Base-by-base conservation (phyloP, 1,140 invertebrate genomes). In the Papilio glaucus region DNA sequence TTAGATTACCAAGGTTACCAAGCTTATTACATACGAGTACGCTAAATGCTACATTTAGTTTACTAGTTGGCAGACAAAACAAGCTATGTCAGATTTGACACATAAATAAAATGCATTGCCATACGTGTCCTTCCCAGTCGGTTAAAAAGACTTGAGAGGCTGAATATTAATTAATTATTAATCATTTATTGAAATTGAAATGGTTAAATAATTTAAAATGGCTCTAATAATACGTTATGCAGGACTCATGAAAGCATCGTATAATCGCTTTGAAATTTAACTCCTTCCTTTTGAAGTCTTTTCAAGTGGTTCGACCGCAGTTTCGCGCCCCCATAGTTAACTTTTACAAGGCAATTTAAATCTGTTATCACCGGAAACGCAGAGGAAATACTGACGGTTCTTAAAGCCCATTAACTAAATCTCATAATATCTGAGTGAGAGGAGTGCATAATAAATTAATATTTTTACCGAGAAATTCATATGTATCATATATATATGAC, bases 241-340 rank as follows among this genome's bases (percentile, higher is more conserved):
- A 37, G 33, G 37, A 65, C 29, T 18, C 62, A 39, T 65, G 62
- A 65, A 65, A 65, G 62, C 37, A 39, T 1, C 24, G 29, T 37
- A 15, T 10, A 62, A 8, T 65, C 15, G 13, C 61, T 65, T 65
- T 65, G 62, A 39, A 65, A 65, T 18, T 65, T 24, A 24, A 65
- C 18, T 65, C 62, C 62, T 12, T 37, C 61, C 61, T 38, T 65
- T 65, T 65, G 37, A 65, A 38, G 37, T 65, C 37, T 65, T 65
- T 39, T 65, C 29, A 39, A 65, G 37, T 65, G 62, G 62, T 41
- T 39, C n/a, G n/a, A 65, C 62, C 62, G 37, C 37, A 65, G 15
- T 65, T 65, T 65, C 29, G 37, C n/a, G 37, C 62, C 37, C 29
- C 37, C 29, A 18, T 24, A 21, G 15, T 39, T 65, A 65, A 65